Evolutionary conservation across 2,113 vertebrate species (phyloP), one percentile per base, ranked within the genome.

Genomic region (Gracilinanus agilis): DNA sequence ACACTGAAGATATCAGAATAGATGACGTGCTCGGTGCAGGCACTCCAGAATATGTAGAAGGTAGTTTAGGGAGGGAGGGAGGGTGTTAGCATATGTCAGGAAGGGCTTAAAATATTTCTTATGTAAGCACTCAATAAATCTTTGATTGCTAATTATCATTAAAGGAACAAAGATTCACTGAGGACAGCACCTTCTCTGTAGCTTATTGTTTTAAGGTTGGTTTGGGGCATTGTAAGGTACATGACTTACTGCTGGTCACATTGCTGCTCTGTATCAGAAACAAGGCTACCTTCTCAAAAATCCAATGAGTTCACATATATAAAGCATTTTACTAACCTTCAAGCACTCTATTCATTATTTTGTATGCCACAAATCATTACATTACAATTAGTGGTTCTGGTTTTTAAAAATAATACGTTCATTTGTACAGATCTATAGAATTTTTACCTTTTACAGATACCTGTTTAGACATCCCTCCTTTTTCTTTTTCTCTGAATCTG

Each of bases 391-490:
- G 21, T 40, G 93, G 5, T 29, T 89, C 6, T 92, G 27, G 25
- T 44, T 27, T 0, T 94, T 94, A 88, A 93, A 94, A 96, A 91
- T 91, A 56, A 94, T 29, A 91, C 5, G 54, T 24, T 88, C 11
- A 89, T 67, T 40, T 55, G 89, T 11, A 54, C 40, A 11, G 34
- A 19, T 11, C 49, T 90, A 8, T 83, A 61, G 90, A 90, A 96
- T 24, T 96, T 98, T 97, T 98, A 58, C 95, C 91, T 95, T 97
- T 97, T 92, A 96, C 93, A 49, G 96, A 96, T 96, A 97, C 97
- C 44, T 95, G 55, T 96, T 93, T 90, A 91, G 92, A 91, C 3
- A 95, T 97, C 44, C 95, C 0, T 96, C 89, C 95, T 24, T 97
- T 94, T 95, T 90, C 56, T 96, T 98, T 95, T 98, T 98, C 94